A percentile compares a stretch with the other conserved stretches of the same genome.
phyloP scores from a whole-genome alignment of 2,113 vertebrate species.

The Struthidea cinerea region DNA sequence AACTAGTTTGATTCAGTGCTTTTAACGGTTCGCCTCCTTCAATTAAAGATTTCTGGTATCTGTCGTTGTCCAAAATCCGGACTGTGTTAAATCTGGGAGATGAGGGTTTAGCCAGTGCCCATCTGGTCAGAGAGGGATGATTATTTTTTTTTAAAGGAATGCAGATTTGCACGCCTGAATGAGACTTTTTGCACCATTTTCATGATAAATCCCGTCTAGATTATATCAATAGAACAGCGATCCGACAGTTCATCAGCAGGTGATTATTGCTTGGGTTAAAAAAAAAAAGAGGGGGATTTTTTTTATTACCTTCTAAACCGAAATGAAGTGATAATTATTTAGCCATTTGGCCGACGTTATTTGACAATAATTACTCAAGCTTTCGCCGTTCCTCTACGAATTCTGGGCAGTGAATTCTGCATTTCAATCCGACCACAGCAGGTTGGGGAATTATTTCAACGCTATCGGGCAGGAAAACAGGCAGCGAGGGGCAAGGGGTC shows the following conservation, averaged over 20 bases:
- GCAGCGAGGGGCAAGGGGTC: neutral
- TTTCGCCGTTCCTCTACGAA: neutral
- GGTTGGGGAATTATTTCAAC: slow-evolving; percentile 9
- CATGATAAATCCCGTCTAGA: slow-evolving; percentile 12
- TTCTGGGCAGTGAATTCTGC: neutral
- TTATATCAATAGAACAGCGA: slow-evolving; percentile 36
- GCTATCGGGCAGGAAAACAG: neutral
- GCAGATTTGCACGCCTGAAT: slow-evolving; percentile 33
- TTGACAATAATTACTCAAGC: slow-evolving; percentile 13
- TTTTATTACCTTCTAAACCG: slow-evolving; percentile 47
- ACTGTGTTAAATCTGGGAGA: slow-evolving; percentile 48
- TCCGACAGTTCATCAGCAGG: slow-evolving; percentile 41
- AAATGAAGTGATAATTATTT: slow-evolving; percentile 67
- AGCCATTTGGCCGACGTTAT: slow-evolving; percentile 20
- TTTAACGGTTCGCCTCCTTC: slow-evolving; percentile 32
- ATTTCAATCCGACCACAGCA: neutral
- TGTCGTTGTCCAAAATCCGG: slow-evolving; percentile 45
- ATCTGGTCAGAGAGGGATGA: slow-evolving; percentile 53
- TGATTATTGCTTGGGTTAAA: slow-evolving; percentile 32
- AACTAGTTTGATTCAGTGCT: neutral
- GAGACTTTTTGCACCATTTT: slow-evolving; percentile 55
- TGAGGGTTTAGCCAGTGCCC: slow-evolving; percentile 50
- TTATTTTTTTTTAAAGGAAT: slow-evolving; percentile 29
- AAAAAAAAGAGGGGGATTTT: neutral
- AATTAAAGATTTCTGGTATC: slow-evolving; percentile 31